These are phyloP conservation scores for Amblyjoppa proteus DNA, from an alignment of 2,888 invertebrate species.

Conservation along the genomic window DNA sequence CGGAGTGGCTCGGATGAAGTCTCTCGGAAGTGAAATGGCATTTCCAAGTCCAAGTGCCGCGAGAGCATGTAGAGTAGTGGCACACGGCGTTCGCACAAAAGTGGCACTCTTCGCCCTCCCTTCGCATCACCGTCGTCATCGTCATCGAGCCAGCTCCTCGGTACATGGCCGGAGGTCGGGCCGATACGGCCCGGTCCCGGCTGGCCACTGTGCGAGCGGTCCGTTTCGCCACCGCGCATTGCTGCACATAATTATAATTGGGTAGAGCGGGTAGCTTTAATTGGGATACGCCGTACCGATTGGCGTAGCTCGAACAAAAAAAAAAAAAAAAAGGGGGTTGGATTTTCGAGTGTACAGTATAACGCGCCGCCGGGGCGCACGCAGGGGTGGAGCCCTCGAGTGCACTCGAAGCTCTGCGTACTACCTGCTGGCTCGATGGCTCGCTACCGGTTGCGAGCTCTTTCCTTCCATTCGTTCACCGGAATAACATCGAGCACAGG, in stretches of 20 bases:
- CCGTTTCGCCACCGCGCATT: background rate
- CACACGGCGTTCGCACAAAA: conserved; percentile 58
- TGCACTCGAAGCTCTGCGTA: conserved; percentile 65
- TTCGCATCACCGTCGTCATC: conserved; percentile 31
- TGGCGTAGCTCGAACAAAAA: conserved; percentile 66
- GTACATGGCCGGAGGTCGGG: background rate
- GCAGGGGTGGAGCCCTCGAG: conserved; percentile 70
- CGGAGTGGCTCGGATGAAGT: conserved; percentile 54
- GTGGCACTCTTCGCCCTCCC: conserved; percentile 59
- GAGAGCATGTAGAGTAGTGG: conserved; percentile 41
- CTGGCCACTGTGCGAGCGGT: background rate
- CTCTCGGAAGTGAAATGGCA: conserved; percentile 64
- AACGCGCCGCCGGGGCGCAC: conserved; percentile 58
- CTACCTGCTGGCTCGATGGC: conserved; percentile 45
- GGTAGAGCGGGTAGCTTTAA: conserved; percentile 62
- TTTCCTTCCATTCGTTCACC: conserved; percentile 63
- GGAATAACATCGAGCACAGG: conserved; percentile 44
- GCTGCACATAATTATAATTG: conserved; percentile 19
- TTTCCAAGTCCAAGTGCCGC: conserved; percentile 62
- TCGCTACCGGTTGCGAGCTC: conserved; percentile 26
- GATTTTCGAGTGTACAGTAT: conserved; percentile 63
- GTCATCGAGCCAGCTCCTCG: conserved; percentile 50
- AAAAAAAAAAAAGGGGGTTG: conserved; percentile 63
- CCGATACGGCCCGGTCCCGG: background rate
- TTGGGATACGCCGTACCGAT: conserved; percentile 69